Percentiles rank a stretch among this genome's conserved stretches.
Conservation (phyloP, 1,140 invertebrate species). For the Asobara japonica region DNA sequence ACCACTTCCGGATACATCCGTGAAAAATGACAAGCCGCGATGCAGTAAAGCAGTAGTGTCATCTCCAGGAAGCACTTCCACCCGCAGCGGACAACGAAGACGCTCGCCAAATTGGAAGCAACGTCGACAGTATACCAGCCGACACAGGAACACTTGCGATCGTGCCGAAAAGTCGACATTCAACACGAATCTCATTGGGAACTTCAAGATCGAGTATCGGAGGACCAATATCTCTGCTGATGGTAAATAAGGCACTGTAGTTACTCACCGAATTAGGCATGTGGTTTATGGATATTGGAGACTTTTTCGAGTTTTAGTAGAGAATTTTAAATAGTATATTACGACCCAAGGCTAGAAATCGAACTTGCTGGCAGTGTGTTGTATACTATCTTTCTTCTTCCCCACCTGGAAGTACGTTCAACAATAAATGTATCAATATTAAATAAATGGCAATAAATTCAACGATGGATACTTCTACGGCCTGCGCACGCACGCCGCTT, state of each 20-base stretch:
- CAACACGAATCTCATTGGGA: constrained; percentile 82
- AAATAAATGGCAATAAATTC: too few relatives aligned
- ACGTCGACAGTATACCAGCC: constrained; percentile 49
- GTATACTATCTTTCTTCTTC: too few relatives aligned
- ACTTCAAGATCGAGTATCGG: constrained; percentile 82
- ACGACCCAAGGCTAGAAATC: too few relatives aligned
- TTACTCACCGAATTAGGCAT: neutral
- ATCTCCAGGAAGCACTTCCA: constrained; percentile 51
- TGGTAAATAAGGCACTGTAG: constrained; percentile 44
- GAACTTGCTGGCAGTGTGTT: too few relatives aligned
- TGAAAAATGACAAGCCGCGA: constrained; percentile 74
- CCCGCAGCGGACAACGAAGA: constrained; percentile 50
- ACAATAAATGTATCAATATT: too few relatives aligned
- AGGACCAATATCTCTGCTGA: constrained; percentile 60
- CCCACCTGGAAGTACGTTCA: too few relatives aligned
- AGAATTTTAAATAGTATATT: too few relatives aligned
- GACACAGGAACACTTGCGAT: constrained; percentile 70
- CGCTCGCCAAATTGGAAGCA: constrained; percentile 57
- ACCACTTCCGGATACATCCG: constrained; percentile 80
- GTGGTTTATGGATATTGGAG: neutral
- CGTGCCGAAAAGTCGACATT: constrained; percentile 79
- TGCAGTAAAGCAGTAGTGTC: constrained; percentile 65
- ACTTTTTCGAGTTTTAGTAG: neutral
- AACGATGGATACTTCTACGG: too few relatives aligned
- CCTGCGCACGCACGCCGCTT: too few relatives aligned